These are phyloP conservation scores for Rhadina sibilatrix DNA, from an alignment of 2,113 vertebrate species.

Conservation along the genomic window DNA sequence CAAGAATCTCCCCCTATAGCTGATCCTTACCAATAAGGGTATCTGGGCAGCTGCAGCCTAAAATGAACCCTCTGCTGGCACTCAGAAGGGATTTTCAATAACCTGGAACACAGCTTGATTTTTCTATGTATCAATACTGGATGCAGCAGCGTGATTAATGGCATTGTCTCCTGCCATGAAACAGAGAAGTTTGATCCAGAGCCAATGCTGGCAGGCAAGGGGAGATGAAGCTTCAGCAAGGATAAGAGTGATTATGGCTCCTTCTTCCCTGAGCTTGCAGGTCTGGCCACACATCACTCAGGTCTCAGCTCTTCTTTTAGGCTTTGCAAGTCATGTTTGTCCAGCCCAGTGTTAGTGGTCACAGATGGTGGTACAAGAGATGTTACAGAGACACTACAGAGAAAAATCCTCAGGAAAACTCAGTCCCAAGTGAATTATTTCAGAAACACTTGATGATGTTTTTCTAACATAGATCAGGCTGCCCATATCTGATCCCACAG, in stretches of 20 bases:
- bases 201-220: neutral
- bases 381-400: neutral
- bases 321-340: neutral
- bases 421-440: neutral
- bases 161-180: neutral
- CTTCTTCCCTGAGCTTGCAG: neutral
- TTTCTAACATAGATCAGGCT: neutral
- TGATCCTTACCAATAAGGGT: neutral
- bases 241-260: neutral
- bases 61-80: neutral
- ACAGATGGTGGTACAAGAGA: neutral
- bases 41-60: neutral
- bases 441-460: neutral
- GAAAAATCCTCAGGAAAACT: neutral
- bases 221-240: neutral
- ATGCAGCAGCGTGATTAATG: conserved; percentile 5
- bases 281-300: neutral
- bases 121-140: neutral
- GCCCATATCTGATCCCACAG: neutral
- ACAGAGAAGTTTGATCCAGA: neutral
- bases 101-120: neutral
- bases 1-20: neutral
- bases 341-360: accelerated
- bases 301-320: neutral
- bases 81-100: neutral